Evolutionary conservation across 2,888 invertebrate genomes (phyloP), one percentile per base, ranked within the genome.

Genomic region (Troides aeacus): DNA sequence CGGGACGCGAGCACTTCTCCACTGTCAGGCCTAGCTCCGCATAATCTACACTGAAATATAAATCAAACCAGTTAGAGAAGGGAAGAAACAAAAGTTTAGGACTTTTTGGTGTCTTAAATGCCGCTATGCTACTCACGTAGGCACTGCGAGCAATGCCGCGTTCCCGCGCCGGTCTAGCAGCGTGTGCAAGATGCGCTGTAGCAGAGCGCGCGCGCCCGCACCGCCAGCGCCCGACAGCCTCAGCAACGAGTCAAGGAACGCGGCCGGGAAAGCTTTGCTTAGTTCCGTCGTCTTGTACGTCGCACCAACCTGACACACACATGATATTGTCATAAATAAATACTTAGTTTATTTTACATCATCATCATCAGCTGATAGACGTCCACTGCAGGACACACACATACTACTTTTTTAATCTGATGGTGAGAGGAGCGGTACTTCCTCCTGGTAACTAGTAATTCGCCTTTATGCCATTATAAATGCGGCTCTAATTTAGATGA

Each of bases 111-210:
- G 8, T 39, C 1, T 10, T 39, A 39, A 39, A 39, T 39, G 39
- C 39, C 10, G 10, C 39, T 7, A 8, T 7, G 39, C 10, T 53
- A n/a, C 53, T 53, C n/a, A 94, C 84, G 93, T 93, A 71, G 94
- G 86, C 18, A 74, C 93, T 5, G 93, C 89, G 0, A 98, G 91
- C 72, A 95, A 94, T 0, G 94, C 93, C 70, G 95, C 94, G 84
- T 99, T 99, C 61, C 94, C 94, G 81, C 97, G 96, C 1, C 99
- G 93, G 87, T 99, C 99, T 18, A 99, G 94, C 68, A 99, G 93
- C 4, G 98, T 98, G 85, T 99, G 99, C 76, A 99, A 95, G 74
- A 99, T 99, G 79, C 97, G 95, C 93, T 99, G 99, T 50, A 99
- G 97, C 74, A 98, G 93, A 39, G 97, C 93, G 46, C 99, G 93